Conservation (phyloP, 2,113 vertebrate species). For the Calidris pygmaea region DNA sequence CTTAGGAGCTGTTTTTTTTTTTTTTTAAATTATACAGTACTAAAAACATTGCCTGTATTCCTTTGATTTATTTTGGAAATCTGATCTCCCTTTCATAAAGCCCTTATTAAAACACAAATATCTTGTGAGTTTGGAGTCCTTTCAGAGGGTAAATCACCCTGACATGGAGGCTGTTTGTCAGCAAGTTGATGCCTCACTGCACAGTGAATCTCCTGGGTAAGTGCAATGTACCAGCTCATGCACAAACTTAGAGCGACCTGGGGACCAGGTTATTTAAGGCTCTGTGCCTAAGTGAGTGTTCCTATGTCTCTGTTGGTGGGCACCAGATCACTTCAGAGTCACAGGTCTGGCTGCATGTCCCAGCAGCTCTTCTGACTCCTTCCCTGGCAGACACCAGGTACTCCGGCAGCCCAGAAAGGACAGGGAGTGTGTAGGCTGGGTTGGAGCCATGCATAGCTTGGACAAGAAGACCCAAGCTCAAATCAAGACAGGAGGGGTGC, state of each 20-base stretch:
- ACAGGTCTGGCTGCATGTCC: background rate
- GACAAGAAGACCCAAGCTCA: background rate
- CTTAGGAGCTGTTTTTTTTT: background rate
- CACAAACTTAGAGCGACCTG: background rate
- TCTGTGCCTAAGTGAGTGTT: background rate
- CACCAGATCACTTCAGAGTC: background rate
- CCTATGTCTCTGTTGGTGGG: background rate
- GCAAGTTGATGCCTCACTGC: background rate
- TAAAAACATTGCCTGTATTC: background rate
- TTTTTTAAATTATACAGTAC: background rate
- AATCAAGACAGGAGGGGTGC: background rate
- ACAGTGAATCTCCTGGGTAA: background rate
- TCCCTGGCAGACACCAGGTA: background rate
- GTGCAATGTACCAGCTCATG: background rate
- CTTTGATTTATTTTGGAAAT: background rate
- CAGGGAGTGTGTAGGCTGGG: fast-evolving
- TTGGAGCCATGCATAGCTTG: background rate
- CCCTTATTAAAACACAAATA: background rate
- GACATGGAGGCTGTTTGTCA: background rate
- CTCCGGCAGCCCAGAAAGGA: background rate
- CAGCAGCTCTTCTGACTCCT: background rate
- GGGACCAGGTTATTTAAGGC: background rate
- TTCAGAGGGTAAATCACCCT: background rate
- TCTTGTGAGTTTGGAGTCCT: background rate
- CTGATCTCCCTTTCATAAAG: background rate